Percentiles rank a stretch among this genome's conserved stretches.
Evolutionary conservation across 2,113 vertebrate genomes (phyloP).

Genomic region (Nannobrachium achirus): DNA sequence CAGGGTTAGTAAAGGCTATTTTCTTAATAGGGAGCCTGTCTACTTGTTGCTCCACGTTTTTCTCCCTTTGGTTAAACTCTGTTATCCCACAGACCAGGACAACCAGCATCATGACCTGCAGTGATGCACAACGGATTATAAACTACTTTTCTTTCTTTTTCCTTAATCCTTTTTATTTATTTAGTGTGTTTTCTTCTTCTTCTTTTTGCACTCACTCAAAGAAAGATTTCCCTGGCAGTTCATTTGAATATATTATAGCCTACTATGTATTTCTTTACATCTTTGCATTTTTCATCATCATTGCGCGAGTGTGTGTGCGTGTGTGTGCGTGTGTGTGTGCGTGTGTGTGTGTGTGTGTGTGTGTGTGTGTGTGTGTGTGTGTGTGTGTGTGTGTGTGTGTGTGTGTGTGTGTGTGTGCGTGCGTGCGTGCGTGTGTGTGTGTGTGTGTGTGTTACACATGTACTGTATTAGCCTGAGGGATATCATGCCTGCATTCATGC

Average conservation of each 20-base stretch:
- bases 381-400: not conserved
- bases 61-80: not conserved
- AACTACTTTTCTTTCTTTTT: too few species aligned
- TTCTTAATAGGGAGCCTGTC: not conserved
- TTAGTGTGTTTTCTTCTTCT: too few species aligned
- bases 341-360: not conserved
- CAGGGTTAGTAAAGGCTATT: constrained; percentile 5
- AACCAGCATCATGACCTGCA: too few species aligned
- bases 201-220: too few species aligned
- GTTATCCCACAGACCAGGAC: too few species aligned
- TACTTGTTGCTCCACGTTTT: not conserved
- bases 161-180: too few species aligned
- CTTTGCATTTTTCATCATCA: too few species aligned
- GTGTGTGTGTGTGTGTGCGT: constrained; percentile 3
- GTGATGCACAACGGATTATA: too few species aligned
- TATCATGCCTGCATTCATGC: too few species aligned
- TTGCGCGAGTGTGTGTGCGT: not conserved
- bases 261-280: too few species aligned
- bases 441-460: not conserved
- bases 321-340: not conserved
- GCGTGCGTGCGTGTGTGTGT: constrained; percentile 2
- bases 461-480: not conserved
- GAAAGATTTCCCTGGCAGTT: too few species aligned
- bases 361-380: not conserved
- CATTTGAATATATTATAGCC: too few species aligned